Evolutionary conservation across 2,797 vertebrate genomes (phyloP).

Genomic region (Prunella strophiata): DNA sequence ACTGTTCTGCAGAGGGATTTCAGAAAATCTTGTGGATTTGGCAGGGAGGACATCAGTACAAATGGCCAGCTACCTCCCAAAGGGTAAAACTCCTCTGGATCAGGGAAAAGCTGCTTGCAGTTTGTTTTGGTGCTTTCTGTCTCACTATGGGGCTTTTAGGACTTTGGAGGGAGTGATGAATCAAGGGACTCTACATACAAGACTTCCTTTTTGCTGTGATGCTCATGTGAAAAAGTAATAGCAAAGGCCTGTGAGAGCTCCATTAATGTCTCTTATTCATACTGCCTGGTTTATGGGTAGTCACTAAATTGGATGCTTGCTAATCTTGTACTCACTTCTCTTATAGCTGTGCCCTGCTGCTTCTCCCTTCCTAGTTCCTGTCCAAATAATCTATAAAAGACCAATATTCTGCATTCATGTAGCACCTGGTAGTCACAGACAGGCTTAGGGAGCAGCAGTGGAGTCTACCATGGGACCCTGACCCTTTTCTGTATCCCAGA

Average conservation of each 20-base stretch:
- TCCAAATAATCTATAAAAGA: background rate
- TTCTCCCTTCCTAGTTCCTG: background rate
- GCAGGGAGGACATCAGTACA: background rate
- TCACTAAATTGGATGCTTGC: background rate
- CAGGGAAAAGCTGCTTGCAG: background rate
- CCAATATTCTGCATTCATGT: background rate
- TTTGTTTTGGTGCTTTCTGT: constrained; percentile 17
- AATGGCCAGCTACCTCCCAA: background rate
- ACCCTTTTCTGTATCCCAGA: background rate
- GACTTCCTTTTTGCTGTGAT: background rate
- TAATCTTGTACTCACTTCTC: background rate
- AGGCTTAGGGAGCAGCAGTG: background rate
- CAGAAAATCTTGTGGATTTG: constrained; percentile 18
- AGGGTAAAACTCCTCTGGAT: background rate
- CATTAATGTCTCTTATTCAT: background rate
- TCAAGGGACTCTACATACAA: background rate
- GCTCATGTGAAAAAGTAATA: background rate
- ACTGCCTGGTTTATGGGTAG: background rate
- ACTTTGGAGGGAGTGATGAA: constrained; percentile 3
- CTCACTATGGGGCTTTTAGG: background rate
- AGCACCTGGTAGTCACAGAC: background rate
- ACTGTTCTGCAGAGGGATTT: constrained; percentile 13
- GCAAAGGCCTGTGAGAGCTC: background rate
- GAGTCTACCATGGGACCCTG: background rate
- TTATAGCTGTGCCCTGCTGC: background rate